Conservation (phyloP, 1,140 invertebrate species). For the Nautilus pompilius region DNA sequence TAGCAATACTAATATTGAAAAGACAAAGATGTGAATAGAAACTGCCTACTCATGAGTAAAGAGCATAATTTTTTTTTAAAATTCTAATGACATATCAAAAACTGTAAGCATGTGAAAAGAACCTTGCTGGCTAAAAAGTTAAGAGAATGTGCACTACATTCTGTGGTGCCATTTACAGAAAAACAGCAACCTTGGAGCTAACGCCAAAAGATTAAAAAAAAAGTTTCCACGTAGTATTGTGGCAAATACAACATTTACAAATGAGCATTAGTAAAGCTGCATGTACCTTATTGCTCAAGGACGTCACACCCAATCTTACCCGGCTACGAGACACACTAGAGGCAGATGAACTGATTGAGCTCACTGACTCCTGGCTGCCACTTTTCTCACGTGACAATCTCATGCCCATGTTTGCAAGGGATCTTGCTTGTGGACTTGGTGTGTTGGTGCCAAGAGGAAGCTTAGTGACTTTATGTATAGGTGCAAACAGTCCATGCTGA, state of each 20-base stretch:
- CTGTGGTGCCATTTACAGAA: not conserved
- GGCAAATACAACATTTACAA: no score
- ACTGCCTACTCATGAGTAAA: no score
- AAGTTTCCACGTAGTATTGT: no score
- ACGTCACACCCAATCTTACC: conserved; percentile 72
- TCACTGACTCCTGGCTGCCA: conserved; percentile 74
- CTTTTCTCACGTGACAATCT: conserved; percentile 59
- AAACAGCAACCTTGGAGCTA: no score
- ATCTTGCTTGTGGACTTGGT: conserved; percentile 30
- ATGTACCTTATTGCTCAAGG: conserved; percentile 59
- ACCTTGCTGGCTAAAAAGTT: not conserved
- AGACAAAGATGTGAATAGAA: no score
- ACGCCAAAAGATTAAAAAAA: no score
- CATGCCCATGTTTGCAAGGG: conserved; percentile 47
- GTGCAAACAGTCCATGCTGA: conserved; percentile 89
- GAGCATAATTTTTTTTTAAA: no score
- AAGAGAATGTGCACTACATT: not conserved
- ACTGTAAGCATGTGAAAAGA: not conserved
- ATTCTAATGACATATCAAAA: no score
- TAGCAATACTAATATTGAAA: no score
- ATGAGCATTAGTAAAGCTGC: conserved; percentile 42
- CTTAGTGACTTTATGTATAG: conserved; percentile 61
- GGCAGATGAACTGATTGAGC: conserved; percentile 73
- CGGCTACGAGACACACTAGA: conserved; percentile 67
- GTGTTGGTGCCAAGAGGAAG: conserved; percentile 23